Evolutionary conservation across 1,140 invertebrate species (phyloP).

Genomic region (Hyles euphorbiae): DNA sequence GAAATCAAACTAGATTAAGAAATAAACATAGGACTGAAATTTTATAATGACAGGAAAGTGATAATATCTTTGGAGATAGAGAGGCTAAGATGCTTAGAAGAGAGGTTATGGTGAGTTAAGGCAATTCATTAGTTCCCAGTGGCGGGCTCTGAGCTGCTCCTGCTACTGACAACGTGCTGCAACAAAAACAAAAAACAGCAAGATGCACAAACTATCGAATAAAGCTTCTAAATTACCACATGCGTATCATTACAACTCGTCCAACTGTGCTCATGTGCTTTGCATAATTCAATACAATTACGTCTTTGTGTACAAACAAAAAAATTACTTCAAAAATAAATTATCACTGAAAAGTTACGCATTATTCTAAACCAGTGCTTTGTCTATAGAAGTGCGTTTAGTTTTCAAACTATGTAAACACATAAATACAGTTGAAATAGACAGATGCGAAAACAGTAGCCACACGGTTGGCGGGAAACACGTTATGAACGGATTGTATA

Average conservation of each 20-base stretch:
- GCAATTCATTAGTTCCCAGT: conserved; percentile 45
- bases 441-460: too few relatives aligned
- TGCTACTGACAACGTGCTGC: conserved; percentile 61
- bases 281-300: background rate
- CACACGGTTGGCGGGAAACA: too few relatives aligned
- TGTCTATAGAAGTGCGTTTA: too few relatives aligned
- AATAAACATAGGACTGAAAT: conserved; percentile 8
- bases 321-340: background rate
- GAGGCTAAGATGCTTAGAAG: background rate
- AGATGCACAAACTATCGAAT: conserved; percentile 58
- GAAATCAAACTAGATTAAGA: conserved; percentile 6
- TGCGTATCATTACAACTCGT: conserved; percentile 13
- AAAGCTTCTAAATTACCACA: conserved; percentile 20
- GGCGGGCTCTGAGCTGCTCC: conserved; percentile 56
- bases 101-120: conserved; percentile 23
- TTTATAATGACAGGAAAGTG: conserved; percentile 12
- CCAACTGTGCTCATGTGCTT: background rate
- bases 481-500: too few relatives aligned
- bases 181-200: conserved; percentile 68
- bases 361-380: too few relatives aligned
- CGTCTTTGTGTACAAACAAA: background rate
- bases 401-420: too few relatives aligned
- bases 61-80: conserved; percentile 1
- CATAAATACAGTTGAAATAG: too few relatives aligned
- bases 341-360: background rate